Conservation (phyloP, 2,113 vertebrate species). For the Aldabrachelys gigantea region DNA sequence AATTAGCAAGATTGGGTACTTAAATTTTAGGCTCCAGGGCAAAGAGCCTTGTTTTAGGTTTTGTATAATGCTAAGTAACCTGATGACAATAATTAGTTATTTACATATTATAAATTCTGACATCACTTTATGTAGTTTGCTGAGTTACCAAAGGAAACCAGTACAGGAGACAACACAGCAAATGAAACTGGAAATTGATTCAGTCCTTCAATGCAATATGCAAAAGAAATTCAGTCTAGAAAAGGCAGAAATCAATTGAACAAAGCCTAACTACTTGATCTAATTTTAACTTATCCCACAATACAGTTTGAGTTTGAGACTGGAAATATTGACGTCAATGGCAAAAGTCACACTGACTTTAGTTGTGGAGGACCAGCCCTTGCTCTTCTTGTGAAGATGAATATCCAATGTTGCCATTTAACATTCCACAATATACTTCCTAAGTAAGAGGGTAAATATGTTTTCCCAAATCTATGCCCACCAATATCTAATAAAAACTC, state of each 20-base stretch:
- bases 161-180: neutral
- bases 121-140: neutral
- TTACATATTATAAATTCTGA: neutral
- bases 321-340: neutral
- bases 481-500: neutral
- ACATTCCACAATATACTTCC: neutral
- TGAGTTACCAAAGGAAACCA: neutral
- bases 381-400: neutral
- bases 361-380: neutral
- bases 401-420: neutral
- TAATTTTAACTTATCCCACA: neutral
- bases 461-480: slow-evolving; percentile 1
- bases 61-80: neutral
- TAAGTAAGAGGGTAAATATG: neutral
- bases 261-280: rapidly evolving
- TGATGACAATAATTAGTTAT: neutral
- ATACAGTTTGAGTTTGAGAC: neutral
- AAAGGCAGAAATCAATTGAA: neutral
- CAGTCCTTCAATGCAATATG: neutral
- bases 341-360: neutral
- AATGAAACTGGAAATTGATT: neutral
- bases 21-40: neutral
- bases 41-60: neutral
- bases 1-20: neutral
- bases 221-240: neutral